Evolutionary conservation across 2,888 invertebrate genomes (phyloP), one percentile per base, ranked within the genome.

Genomic region (Synergus japonicus): DNA sequence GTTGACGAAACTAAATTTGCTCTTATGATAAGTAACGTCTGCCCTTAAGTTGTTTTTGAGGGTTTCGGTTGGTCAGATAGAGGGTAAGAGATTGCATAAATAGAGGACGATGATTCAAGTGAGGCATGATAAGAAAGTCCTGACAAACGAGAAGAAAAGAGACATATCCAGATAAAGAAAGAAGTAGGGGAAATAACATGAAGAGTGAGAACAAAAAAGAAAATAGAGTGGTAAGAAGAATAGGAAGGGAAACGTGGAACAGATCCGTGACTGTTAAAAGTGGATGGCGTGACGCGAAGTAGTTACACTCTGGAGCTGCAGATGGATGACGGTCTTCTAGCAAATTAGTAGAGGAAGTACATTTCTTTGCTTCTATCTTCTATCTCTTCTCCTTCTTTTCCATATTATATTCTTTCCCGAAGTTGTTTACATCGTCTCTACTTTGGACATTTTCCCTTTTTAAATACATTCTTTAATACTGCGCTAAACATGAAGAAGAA

Each of bases 101-200:
- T 49, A 22, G 69, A 44, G 22, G 15, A 49, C 29, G 85, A 86
- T 86, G 84, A 86, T 86, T 86, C 83, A 84, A 81, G 81, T 46
- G 80, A 77, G 78, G 79, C 79, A 78, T 82, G 87, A 86, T 85
- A 86, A 85, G 85, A 85, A 83, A 83, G 81, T 85, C 77, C 83
- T 86, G 87, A 86, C 84, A 86, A 87, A 87, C 85, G 85, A 84
- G 84, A 81, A 69, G 78, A 82, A 63, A 78, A 76, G 15, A 78
- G 78, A 67, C 77, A 66, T 46, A 46, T 77, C 60, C 67, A 49
- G 44, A 76, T 66, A 76, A 76, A 73, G 78, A 58, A 64, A 18
- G 65, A 29, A 37, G 60, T 18, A 76, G 46, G 63, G 69, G 18
- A 44, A 69, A 63, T 44, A 41, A 44, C 18, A 60, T 69, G 37